These are phyloP conservation scores for Boulengeromyrus knoepffleri DNA, from an alignment of 2,113 vertebrate species.

Conservation along the genomic window DNA sequence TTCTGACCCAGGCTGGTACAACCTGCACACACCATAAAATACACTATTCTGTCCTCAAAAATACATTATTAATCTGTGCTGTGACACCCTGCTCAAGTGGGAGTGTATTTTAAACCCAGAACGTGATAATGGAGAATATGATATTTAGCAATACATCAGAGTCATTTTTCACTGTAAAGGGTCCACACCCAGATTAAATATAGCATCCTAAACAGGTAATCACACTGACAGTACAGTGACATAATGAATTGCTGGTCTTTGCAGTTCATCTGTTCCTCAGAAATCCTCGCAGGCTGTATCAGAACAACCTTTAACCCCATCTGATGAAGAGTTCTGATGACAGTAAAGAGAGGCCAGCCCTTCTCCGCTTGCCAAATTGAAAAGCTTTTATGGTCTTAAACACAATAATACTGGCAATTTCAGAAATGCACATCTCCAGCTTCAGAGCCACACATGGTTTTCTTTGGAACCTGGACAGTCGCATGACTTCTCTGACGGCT, in stretches of 20 bases:
- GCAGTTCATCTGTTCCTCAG: background rate
- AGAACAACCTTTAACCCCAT: background rate
- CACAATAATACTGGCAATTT: conserved; percentile 9
- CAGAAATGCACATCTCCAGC: background rate
- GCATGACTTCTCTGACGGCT: background rate
- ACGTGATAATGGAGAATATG: background rate
- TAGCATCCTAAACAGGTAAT: conserved; percentile 1
- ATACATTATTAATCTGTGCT: background rate
- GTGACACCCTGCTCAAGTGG: background rate
- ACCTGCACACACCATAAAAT: background rate
- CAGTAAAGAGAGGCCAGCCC: background rate
- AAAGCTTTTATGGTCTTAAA: conserved; percentile 15
- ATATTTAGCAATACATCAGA: background rate
- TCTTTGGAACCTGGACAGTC: background rate
- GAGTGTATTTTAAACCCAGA: background rate
- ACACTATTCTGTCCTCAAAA: background rate
- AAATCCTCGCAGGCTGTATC: background rate
- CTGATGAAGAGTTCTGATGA: conserved; percentile 3
- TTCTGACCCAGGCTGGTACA: background rate
- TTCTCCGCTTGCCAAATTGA: conserved; percentile 14
- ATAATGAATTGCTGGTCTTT: background rate
- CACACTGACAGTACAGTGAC: background rate
- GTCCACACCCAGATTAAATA: background rate
- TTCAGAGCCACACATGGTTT: too few relatives aligned
- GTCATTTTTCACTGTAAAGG: background rate